Evolutionary conservation across 2,797 vertebrate species (phyloP).

Genomic region (Pangasius mekongensis): DNA sequence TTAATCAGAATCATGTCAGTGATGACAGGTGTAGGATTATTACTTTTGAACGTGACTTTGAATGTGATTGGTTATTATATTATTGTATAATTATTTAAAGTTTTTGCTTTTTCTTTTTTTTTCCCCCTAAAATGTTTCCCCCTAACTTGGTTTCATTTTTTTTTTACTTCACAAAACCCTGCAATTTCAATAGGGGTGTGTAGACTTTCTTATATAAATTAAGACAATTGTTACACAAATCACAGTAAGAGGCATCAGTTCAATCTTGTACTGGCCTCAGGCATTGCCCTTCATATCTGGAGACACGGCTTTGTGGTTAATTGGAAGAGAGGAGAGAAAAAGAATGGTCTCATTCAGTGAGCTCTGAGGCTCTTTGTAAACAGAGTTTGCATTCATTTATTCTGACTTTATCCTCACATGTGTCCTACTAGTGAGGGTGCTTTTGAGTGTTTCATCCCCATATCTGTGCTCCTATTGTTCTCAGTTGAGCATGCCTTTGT

Average conservation of each 20-base stretch:
- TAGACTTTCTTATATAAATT: background rate
- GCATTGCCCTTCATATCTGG: constrained; percentile 35
- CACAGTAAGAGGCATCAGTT: constrained; percentile 20
- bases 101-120: background rate
- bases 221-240: background rate
- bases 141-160: background rate
- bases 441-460: constrained; percentile 50
- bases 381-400: constrained; percentile 56
- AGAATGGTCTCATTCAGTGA: constrained; percentile 50
- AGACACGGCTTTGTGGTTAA: constrained; percentile 47
- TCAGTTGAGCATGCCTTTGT: constrained; percentile 52
- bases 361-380: constrained; percentile 51
- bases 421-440: constrained; percentile 44
- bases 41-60: background rate
- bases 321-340: constrained; percentile 36
- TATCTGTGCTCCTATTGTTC: constrained; percentile 56
- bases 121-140: background rate
- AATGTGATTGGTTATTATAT: background rate
- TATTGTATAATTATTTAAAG: too few relatives aligned
- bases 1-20: background rate
- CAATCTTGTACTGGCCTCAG: constrained; percentile 37
- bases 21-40: background rate
- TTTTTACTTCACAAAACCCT: background rate
- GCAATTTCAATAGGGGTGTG: background rate
- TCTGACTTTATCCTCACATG: constrained; percentile 51